Base-by-base conservation (phyloP, 2,888 invertebrate genomes). In the Drosophila atripex region DNA sequence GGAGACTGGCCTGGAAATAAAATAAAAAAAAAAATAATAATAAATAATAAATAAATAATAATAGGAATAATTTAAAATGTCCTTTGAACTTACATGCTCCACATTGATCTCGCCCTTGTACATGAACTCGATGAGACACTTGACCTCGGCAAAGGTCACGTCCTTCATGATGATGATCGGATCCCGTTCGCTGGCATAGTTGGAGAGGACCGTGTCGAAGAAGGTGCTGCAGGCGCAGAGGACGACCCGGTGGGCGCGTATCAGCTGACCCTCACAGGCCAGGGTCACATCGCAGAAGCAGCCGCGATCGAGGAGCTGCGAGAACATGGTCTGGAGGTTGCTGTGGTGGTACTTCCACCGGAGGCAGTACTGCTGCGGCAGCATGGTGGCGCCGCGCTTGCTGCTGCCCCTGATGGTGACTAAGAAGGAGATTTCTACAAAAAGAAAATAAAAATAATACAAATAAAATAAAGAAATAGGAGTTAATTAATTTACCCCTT, bases 51-150 rank as follows among this genome's bases (percentile, higher is more conserved):
- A 23, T 23, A 14, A 11, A 7, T 7, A 7, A 25, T 8, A 25
- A 7, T 25, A 18, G 2, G 21, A 23, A n/a, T n/a, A n/a, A n/a
- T n/a, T n/a, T n/a, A n/a, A 3, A 5, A 23, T 1, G 8, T 28
- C 9, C 28, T 28, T 9, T 9, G 11, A 18, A 94, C 96, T 95
- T 91, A 97, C 97, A 93, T 97, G 97, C 89, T 97, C 97, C 64
- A 98, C 97, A 92, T 97, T 97, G 91, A 98, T 97, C 93, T 98
- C 98, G 75, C 98, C 98, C 89, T 97, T 97, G 92, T 98, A 98
- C 97, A 98, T 98, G 91, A 97, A 98, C 91, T 97, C 97, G 58
- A 98, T 96, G 76, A 98, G 93, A 71, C 97, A 97, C 91, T 95
- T 95, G 86, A 98, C 94, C 92, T 98, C 97, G 76, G 96, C 95